Percentiles rank a stretch among this genome's conserved stretches.
Evolutionary conservation across 2,797 vertebrate genomes (phyloP).

Genomic region (Mormyrus hasselquistii): DNA sequence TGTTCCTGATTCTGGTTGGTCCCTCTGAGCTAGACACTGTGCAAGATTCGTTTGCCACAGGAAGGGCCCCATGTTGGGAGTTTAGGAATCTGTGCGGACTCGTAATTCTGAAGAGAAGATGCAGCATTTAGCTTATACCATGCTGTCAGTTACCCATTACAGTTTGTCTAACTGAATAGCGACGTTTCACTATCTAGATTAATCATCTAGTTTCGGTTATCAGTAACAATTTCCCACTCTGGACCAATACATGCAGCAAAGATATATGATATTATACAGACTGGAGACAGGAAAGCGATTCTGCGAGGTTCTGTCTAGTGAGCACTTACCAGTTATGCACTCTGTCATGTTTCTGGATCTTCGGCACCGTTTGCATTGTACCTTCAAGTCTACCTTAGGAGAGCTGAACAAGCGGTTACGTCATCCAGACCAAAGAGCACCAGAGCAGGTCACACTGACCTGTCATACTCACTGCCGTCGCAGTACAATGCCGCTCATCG

Average conservation of each 20-base stretch:
- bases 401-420: not conserved
- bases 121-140: not conserved
- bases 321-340: constrained; percentile 9
- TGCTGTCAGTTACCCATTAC: not conserved
- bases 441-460: not conserved
- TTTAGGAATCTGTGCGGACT: not conserved
- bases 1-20: not conserved
- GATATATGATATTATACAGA: not conserved
- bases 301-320: not conserved
- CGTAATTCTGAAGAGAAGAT: not conserved
- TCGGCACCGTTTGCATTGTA: not conserved
- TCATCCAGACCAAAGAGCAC: constrained; percentile 16
- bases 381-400: not conserved
- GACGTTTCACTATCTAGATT: not conserved
- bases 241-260: not conserved
- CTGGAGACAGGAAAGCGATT: not conserved
- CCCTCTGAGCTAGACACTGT: not conserved
- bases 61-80: not conserved
- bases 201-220: not conserved
- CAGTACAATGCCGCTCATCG: not conserved
- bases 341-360: not conserved
- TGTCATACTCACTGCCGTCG: not conserved
- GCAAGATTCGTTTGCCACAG: not conserved
- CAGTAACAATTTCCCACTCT: not conserved
- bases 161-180: not conserved